These are phyloP conservation scores for Xanthia icteritia DNA, from an alignment of 2,888 invertebrate genomes.

Conservation along the genomic window DNA sequence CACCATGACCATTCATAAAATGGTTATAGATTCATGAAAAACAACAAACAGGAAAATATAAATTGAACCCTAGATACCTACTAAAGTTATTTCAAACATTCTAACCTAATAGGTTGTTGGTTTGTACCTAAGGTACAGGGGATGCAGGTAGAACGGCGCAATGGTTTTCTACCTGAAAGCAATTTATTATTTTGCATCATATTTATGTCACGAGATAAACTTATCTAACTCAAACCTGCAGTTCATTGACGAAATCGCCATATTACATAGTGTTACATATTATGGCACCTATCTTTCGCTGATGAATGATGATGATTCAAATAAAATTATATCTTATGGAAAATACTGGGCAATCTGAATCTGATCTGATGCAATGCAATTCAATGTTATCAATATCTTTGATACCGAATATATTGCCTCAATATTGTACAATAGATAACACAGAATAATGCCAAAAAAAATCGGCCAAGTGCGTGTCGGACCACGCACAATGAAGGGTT, in stretches of 20 bases:
- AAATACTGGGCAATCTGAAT: constrained; percentile 1
- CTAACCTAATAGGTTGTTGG: background rate
- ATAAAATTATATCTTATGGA: constrained; percentile 5
- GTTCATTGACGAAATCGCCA: constrained; percentile 15
- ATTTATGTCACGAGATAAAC: background rate
- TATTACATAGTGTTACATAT: background rate
- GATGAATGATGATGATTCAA: no score
- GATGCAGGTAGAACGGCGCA: background rate
- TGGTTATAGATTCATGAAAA: background rate
- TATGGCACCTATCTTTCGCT: background rate
- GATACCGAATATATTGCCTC: constrained; percentile 8
- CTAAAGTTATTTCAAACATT: background rate
- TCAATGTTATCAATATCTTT: background rate
- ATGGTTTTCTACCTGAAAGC: background rate
- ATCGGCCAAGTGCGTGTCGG: no score
- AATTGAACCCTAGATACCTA: background rate
- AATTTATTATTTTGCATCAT: constrained; percentile 20
- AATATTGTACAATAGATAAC: background rate
- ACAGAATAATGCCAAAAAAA: background rate
- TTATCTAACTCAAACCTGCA: constrained; percentile 1
- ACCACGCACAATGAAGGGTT: no score
- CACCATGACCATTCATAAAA: constrained; percentile 12
- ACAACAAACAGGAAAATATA: constrained; percentile 31
- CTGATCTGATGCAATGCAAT: background rate
- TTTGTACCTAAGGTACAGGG: background rate